Evolutionary conservation across 2,888 invertebrate species (phyloP).

Genomic region (Labia minor): DNA sequence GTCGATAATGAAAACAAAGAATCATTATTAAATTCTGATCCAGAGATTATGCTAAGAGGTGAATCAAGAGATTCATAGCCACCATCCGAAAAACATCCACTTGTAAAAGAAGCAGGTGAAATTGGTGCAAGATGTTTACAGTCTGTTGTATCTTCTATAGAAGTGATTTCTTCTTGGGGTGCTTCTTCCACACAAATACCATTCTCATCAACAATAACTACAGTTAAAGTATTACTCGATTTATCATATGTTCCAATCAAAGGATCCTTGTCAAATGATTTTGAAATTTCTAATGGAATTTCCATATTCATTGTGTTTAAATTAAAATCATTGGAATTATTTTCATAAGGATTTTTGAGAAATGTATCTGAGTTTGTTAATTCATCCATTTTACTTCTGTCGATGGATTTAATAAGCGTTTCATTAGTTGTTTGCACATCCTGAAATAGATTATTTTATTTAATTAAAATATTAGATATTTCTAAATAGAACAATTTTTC

Average conservation of each 20-base stretch:
- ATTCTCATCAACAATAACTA: slow-evolving; percentile 51
- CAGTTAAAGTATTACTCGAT: slow-evolving; percentile 59
- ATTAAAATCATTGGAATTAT: not conserved
- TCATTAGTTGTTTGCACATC: not conserved
- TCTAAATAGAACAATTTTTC: too few species aligned
- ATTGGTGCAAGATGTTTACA: not conserved
- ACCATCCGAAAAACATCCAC: slow-evolving; percentile 40
- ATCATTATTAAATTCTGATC: not conserved
- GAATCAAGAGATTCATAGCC: slow-evolving; percentile 58
- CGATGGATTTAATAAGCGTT: not conserved
- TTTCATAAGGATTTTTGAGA: not conserved
- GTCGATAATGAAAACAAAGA: not conserved
- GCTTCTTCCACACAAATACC: slow-evolving; percentile 43
- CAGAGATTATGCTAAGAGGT: slow-evolving; percentile 34
- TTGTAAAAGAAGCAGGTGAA: not conserved
- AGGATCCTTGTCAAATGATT: not conserved
- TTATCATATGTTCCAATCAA: slow-evolving; percentile 60
- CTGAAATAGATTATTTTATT: too few species aligned
- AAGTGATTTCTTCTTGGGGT: slow-evolving; percentile 30
- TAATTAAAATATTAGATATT: too few species aligned
- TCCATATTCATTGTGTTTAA: slow-evolving; percentile 1
- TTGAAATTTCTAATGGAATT: not conserved
- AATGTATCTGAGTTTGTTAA: slow-evolving; percentile 34
- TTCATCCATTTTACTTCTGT: slow-evolving; percentile 25
- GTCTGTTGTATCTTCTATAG: not conserved